These are phyloP conservation scores for Grammatotria lemairii DNA, from an alignment of 2,113 vertebrate species.

Conservation along the genomic window DNA sequence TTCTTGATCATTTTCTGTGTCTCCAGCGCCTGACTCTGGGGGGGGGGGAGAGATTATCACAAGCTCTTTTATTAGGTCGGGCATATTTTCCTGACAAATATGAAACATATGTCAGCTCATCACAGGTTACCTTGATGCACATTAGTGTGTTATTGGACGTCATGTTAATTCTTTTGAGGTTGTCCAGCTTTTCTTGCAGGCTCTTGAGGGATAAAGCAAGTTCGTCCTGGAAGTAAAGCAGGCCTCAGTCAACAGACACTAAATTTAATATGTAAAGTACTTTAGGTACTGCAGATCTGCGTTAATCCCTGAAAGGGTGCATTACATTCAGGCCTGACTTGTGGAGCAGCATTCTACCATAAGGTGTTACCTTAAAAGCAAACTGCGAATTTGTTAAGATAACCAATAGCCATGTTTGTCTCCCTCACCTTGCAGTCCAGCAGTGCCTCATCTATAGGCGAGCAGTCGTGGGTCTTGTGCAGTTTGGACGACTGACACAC, in stretches of 20 bases:
- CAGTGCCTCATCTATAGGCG: slow-evolving; percentile 57
- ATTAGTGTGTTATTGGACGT: slow-evolving; percentile 26
- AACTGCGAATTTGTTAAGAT: neutral
- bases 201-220: slow-evolving; percentile 44
- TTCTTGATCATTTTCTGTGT: slow-evolving; percentile 54
- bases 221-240: slow-evolving; percentile 47
- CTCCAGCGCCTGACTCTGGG: slow-evolving; percentile 43
- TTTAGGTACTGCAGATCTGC: neutral
- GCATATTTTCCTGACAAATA: neutral
- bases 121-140: slow-evolving; percentile 54
- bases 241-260: neutral
- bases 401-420: neutral
- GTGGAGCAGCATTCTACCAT: slow-evolving; percentile 30
- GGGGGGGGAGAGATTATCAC: neutral
- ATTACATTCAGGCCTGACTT: neutral
- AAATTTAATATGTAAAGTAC: neutral
- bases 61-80: neutral
- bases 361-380: neutral
- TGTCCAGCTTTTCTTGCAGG: slow-evolving; percentile 48
- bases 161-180: slow-evolving; percentile 6
- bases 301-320: neutral
- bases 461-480: slow-evolving; percentile 64
- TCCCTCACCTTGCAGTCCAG: slow-evolving; percentile 64
- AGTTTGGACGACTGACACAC: slow-evolving; percentile 64
- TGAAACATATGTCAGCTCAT: neutral